Evolutionary conservation across 2,797 vertebrate species (phyloP).

Genomic region (Psittacula derbiana): DNA sequence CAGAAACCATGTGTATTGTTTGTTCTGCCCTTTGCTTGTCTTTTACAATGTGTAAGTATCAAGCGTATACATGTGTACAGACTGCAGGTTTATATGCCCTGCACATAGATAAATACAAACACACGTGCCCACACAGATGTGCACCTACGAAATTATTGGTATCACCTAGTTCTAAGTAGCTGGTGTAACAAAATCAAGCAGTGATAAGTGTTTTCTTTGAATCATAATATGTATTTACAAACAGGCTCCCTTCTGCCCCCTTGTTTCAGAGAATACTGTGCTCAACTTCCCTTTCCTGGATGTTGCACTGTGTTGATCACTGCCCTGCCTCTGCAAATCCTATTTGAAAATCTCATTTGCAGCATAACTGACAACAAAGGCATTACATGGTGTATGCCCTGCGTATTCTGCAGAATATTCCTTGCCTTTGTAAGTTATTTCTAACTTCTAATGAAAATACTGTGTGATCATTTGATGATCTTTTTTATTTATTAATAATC

Average conservation of each 20-base stretch:
- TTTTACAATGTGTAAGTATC: background rate
- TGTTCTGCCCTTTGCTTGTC: slow-evolving; percentile 40
- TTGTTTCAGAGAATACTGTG: slow-evolving; percentile 48
- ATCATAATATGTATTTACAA: slow-evolving; percentile 70
- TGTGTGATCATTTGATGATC: slow-evolving; percentile 22
- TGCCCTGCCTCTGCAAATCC: slow-evolving; percentile 65
- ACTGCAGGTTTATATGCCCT: background rate
- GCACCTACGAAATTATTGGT: slow-evolving; percentile 40
- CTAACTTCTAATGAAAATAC: slow-evolving; percentile 43
- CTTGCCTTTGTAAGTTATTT: slow-evolving; percentile 62
- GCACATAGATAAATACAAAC: background rate
- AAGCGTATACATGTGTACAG: background rate
- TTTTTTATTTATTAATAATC: slow-evolving; percentile 59
- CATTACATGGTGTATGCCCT: slow-evolving; percentile 52
- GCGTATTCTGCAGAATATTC: slow-evolving; percentile 16
- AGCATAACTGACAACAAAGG: slow-evolving; percentile 71
- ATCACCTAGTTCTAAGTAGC: slow-evolving; percentile 38
- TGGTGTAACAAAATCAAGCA: slow-evolving; percentile 64
- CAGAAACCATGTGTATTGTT: slow-evolving; percentile 4
- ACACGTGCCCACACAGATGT: background rate
- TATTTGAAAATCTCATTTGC: slow-evolving; percentile 75
- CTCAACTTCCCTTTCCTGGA: slow-evolving; percentile 48
- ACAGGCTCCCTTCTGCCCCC: slow-evolving; percentile 65
- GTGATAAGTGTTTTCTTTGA: slow-evolving; percentile 62
- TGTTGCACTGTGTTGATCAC: slow-evolving; percentile 50